Evolutionary conservation across 2,888 invertebrate species (phyloP).

Genomic region (Apeira syringaria): DNA sequence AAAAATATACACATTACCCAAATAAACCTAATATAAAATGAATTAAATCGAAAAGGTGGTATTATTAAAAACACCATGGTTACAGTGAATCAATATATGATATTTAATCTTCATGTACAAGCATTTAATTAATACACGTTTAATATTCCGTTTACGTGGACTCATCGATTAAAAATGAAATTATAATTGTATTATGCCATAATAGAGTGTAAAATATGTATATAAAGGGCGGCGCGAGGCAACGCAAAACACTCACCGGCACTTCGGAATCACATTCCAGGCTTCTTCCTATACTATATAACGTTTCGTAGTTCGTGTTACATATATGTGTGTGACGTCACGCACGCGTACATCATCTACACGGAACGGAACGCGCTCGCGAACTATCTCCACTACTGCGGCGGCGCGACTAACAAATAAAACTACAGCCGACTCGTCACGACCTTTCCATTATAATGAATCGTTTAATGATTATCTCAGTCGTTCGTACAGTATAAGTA

Average conservation of each 20-base stretch:
- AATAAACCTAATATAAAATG: slow-evolving; percentile 73
- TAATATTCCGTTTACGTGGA: slow-evolving; percentile 65
- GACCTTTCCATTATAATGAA: slow-evolving; percentile 67
- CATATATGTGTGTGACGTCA: slow-evolving; percentile 14
- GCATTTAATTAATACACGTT: slow-evolving; percentile 85
- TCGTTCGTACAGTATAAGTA: slow-evolving; percentile 75
- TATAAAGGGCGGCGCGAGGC: slow-evolving; percentile 59
- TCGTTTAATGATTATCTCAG: slow-evolving; percentile 74
- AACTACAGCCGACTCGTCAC: slow-evolving; percentile 67
- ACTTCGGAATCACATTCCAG: slow-evolving; percentile 76
- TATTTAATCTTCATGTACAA: slow-evolving; percentile 91
- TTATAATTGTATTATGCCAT: slow-evolving; percentile 82
- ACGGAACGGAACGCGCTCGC: not conserved
- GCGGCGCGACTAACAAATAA: slow-evolving; percentile 54
- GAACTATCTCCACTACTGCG: slow-evolving; percentile 13
- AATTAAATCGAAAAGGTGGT: slow-evolving; percentile 70
- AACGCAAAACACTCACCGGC: slow-evolving; percentile 62
- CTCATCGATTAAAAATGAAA: slow-evolving; percentile 60
- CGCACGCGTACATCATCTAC: slow-evolving; percentile 41
- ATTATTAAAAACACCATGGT: slow-evolving; percentile 79
- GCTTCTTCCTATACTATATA: slow-evolving; percentile 51
- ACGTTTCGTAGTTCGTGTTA: slow-evolving; percentile 40
- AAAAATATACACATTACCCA: slow-evolving; percentile 81
- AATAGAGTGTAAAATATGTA: slow-evolving; percentile 75
- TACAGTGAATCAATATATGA: slow-evolving; percentile 90